phyloP scores from a whole-genome alignment of 92 coral and sea anemone genomes.

The Actinernus sp. region DNA sequence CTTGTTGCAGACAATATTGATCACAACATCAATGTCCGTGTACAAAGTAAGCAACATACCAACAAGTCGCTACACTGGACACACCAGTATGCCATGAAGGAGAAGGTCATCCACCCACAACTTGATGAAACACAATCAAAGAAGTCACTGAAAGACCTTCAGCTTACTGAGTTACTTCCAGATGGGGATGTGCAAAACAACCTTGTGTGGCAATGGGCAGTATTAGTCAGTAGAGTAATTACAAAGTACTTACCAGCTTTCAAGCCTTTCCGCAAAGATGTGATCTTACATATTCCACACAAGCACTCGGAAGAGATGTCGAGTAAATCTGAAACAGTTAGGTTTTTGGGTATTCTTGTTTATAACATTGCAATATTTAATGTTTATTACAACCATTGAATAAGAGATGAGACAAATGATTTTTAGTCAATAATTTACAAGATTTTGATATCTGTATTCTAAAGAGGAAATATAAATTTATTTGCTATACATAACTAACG shows the following conservation, averaged over 20 bases:
- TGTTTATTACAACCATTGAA: too few relatives aligned
- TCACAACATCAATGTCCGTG: constrained; percentile 40
- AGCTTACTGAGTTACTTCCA: constrained; percentile 55
- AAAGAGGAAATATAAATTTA: too few relatives aligned
- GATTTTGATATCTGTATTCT: too few relatives aligned
- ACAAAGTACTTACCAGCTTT: constrained; percentile 44
- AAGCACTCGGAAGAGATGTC: constrained; percentile 33
- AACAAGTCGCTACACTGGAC: constrained; percentile 68
- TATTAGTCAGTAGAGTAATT: constrained; percentile 19
- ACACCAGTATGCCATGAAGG: constrained; percentile 50
- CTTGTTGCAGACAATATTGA: constrained; percentile 58
- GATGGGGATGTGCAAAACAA: constrained; percentile 18
- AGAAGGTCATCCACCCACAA: not conserved
- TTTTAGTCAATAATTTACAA: too few relatives aligned
- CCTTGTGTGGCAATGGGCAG: not conserved
- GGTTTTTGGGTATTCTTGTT: not conserved
- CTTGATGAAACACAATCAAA: constrained; percentile 7
- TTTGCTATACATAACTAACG: too few relatives aligned
- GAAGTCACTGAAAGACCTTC: constrained; percentile 10
- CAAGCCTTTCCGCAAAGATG: not conserved
- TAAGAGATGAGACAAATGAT: too few relatives aligned
- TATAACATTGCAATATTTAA: not conserved
- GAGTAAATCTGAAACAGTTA: constrained; percentile 38
- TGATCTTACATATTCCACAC: constrained; percentile 24
- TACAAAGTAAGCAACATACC: constrained; percentile 31